Evolutionary conservation across 2,888 invertebrate species (phyloP), one percentile per base, ranked within the genome.

Genomic region (Apantesis nais): DNA sequence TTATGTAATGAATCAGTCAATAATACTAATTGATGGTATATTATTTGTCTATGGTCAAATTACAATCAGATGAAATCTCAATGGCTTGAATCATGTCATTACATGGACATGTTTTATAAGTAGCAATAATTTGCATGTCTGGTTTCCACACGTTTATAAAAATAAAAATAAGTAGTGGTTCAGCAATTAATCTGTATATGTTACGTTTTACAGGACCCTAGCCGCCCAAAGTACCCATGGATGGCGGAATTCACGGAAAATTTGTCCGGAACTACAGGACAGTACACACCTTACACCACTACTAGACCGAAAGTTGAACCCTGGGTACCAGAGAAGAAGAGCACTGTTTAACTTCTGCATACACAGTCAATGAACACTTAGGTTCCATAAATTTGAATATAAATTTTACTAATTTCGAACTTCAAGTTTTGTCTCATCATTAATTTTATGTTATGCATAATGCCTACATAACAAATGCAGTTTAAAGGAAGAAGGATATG

Each of bases 241-340:
- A 97, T 99, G 96, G 80, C 92, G 0, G 97, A 98, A 63, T 98
- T 98, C 89, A 97, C 96, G 0, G 97, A 98, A 88, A 99, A 99
- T 90, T 82, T 97, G 44, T 97, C 98, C 0, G 99, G 99, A 8
- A 98, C 98, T 0, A 94, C 95, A 0, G 95, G 96, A 2, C 97
- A 97, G 79, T 99, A 98, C 87, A 97, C 97, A 81, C 99, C 99
- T 0, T 99, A 99, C 92, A 97, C 97, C 78, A 99, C 99, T 4
- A 98, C 98, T 0, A 93, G 92, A 37, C 97, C 98, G 1, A 99
- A 99, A 94, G 96, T 99, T 48, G 96, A 99, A 87, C 95, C 98
- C 3, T 99, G 99, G 99, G 87, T 89, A 63, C 97, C 97, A 0
- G 85, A 86, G 31, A 81, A 77, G 29, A 89, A 87, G 68, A 82